Conservation (phyloP, 2,113 vertebrate genomes). For the Lanius collurio region DNA sequence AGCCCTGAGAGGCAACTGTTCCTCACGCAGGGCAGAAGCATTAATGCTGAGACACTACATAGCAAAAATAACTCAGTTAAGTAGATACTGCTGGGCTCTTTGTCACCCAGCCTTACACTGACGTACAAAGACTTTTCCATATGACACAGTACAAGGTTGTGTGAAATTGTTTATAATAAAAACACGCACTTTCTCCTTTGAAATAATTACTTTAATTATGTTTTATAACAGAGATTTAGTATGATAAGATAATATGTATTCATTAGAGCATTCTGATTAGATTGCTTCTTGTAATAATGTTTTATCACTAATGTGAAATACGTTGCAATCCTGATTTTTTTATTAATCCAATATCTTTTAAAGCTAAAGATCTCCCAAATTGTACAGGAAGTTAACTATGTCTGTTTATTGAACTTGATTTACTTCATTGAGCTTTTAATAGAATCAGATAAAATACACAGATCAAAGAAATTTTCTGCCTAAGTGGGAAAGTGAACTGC, state of each 20-base stretch:
- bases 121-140: not conserved
- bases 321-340: conserved; percentile 46
- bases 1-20: conserved; percentile 48
- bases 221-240: conserved; percentile 42
- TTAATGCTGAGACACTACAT: not conserved
- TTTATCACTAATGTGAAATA: conserved; percentile 39
- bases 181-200: conserved; percentile 41
- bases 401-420: conserved; percentile 56
- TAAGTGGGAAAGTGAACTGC: conserved; percentile 3
- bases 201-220: conserved; percentile 57
- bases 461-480: conserved; percentile 16
- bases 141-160: not conserved
- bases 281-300: conserved; percentile 41
- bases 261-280: conserved; percentile 38
- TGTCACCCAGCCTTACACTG: not conserved
- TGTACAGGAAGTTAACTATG: not conserved
- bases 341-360: conserved; percentile 51
- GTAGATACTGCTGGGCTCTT: not conserved
- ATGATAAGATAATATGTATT: conserved; percentile 24
- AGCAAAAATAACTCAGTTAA: not conserved
- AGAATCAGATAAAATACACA: conserved; percentile 6
- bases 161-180: not conserved
- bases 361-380: conserved; percentile 20
- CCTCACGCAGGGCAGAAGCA: not conserved
- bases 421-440: conserved; percentile 34